phyloP scores from a whole-genome alignment of 2,113 vertebrate genomes.

The Felis catus region F.catus_Fca126_mat1.0 CM031419.1:138347501-138348000 shows the following conservation, averaged over 20 bases:
- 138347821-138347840: constrained; percentile 64
- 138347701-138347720: constrained; percentile 60
- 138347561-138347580: constrained; percentile 82
- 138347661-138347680: constrained; percentile 63
- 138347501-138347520: constrained; percentile 85
- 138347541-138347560: constrained; percentile 86
- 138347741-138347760: constrained; percentile 84
- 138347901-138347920: constrained; percentile 47
- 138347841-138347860: constrained; percentile 69
- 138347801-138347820: constrained; percentile 73
- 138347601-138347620: constrained; percentile 73
- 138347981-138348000: constrained; percentile 65
- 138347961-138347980: constrained; percentile 6
- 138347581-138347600: constrained; percentile 71
- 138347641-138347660: constrained; percentile 14
- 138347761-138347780: constrained; percentile 78
- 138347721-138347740: constrained; percentile 72
- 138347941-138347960: constrained; percentile 61
- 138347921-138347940: constrained; percentile 51
- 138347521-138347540: constrained; percentile 87
- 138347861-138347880: constrained; percentile 78
- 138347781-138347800: constrained; percentile 63
- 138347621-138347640: constrained; percentile 77
- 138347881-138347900: constrained; percentile 64
- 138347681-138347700: constrained; percentile 52